A percentile compares a stretch with the other conserved stretches of the same genome.
phyloP scores from a whole-genome alignment of 2,888 invertebrate genomes.

The Torymus auratus region DNA sequence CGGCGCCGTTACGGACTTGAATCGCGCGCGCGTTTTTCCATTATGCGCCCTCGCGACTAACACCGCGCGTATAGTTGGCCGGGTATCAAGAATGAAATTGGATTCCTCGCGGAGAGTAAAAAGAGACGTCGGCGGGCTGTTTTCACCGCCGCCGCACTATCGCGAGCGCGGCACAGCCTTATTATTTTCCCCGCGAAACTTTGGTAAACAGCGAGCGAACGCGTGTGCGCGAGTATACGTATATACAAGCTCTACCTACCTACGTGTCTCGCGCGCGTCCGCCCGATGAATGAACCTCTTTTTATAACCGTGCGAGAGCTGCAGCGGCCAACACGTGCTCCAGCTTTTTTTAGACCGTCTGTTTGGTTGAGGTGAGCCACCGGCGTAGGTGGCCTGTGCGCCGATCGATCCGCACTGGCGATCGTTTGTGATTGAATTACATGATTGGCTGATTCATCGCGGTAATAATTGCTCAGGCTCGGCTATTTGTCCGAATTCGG shows the following conservation, averaged over 20 bases:
- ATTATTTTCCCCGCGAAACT: too few species aligned
- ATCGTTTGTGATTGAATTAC: too few species aligned
- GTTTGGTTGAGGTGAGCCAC: background rate
- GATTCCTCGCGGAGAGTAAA: conserved; percentile 31
- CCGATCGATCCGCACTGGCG: too few species aligned
- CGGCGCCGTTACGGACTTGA: conserved; percentile 16
- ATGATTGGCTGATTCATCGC: too few species aligned
- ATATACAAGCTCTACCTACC: too few species aligned
- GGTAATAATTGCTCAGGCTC: too few species aligned
- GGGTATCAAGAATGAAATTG: conserved; percentile 51
- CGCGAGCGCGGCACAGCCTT: background rate
- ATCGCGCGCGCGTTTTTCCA: conserved; percentile 21
- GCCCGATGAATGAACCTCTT: conserved; percentile 17
- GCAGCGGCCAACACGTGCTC: background rate
- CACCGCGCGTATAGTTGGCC: conserved; percentile 37
- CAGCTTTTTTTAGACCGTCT: background rate
- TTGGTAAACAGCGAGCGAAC: too few species aligned
- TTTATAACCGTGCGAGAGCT: background rate
- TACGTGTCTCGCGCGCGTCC: too few species aligned
- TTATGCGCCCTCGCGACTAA: background rate
- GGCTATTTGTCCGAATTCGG: too few species aligned
- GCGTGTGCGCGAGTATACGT: too few species aligned
- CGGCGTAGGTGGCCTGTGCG: background rate
- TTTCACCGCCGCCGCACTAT: too few species aligned
- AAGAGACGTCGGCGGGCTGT: background rate